These are phyloP conservation scores for Leptopilina syphax DNA, from an alignment of 2,888 invertebrate species.

Conservation along the genomic window DNA sequence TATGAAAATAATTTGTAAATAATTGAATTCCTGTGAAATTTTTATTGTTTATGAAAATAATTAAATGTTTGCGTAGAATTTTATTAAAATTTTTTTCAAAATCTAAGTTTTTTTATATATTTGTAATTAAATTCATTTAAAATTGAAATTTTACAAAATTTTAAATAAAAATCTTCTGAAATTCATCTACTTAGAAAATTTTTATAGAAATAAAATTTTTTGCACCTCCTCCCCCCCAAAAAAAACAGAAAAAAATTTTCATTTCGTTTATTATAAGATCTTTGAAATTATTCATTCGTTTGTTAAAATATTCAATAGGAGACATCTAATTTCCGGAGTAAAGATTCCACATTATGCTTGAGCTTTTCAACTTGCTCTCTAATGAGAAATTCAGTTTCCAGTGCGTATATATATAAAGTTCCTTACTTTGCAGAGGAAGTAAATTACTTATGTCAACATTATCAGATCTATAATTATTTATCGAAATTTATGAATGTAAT, in stretches of 20 bases:
- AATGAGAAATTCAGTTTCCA: slow-evolving; percentile 20
- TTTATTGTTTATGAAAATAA: too few relatives aligned
- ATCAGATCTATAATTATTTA: slow-evolving; percentile 10
- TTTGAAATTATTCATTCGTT: slow-evolving; percentile 14
- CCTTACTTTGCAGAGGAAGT: slow-evolving; percentile 1
- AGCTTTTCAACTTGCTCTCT: background rate
- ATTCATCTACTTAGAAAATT: background rate
- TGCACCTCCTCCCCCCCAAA: too few relatives aligned
- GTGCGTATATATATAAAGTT: background rate
- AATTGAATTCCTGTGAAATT: too few relatives aligned
- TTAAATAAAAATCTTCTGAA: too few relatives aligned
- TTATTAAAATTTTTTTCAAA: too few relatives aligned
- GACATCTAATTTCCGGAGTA: slow-evolving; percentile 27
- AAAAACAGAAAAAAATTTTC: too few relatives aligned
- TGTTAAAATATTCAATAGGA: slow-evolving; percentile 31
- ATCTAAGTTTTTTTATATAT: too few relatives aligned
- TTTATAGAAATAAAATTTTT: background rate
- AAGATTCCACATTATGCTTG: slow-evolving; percentile 17
- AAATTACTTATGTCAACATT: slow-evolving; percentile 19
- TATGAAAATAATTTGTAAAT: too few relatives aligned
- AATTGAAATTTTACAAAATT: too few relatives aligned
- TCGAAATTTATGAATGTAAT: too few relatives aligned
- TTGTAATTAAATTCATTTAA: too few relatives aligned
- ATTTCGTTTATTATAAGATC: background rate
- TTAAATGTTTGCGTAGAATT: too few relatives aligned